phyloP scores from a whole-genome alignment of 2,797 vertebrate species.

The Coregonus ussuriensis region DNA sequence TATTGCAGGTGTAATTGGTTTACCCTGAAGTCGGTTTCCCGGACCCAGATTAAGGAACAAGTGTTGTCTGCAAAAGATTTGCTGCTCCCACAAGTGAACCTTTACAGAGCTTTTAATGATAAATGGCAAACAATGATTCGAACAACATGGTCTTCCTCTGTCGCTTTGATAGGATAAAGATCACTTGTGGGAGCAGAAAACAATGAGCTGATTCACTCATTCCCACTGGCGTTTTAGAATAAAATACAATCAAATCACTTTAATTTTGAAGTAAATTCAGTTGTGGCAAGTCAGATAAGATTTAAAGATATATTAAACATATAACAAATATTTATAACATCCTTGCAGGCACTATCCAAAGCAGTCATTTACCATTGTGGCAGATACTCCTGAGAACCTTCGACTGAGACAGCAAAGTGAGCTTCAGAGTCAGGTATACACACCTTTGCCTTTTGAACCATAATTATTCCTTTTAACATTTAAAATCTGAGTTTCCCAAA shows the following conservation, averaged over 20 bases:
- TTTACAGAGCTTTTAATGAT: no score
- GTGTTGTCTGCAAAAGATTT: background rate
- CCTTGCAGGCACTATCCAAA: conserved; percentile 84
- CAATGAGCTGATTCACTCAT: background rate
- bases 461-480: background rate
- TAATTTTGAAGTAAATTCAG: no score
- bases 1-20: background rate
- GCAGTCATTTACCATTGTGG: conserved; percentile 87
- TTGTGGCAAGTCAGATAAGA: no score
- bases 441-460: background rate
- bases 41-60: background rate
- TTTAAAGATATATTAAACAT: background rate
- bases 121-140: no score
- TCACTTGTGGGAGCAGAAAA: no score
- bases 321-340: background rate
- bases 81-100: no score
- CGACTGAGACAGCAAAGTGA: conserved; percentile 89
- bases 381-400: conserved; percentile 88
- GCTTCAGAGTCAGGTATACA: conserved; percentile 84
- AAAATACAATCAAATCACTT: no score
- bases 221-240: conserved; percentile 47
- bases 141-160: no score
- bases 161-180: no score
- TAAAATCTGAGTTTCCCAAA: background rate
- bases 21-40: background rate